Percentiles rank a stretch among this genome's conserved stretches.
These are phyloP conservation scores for Drosophila obscura DNA, from an alignment of 1,140 invertebrate species.

Conservation along the genomic window DNA sequence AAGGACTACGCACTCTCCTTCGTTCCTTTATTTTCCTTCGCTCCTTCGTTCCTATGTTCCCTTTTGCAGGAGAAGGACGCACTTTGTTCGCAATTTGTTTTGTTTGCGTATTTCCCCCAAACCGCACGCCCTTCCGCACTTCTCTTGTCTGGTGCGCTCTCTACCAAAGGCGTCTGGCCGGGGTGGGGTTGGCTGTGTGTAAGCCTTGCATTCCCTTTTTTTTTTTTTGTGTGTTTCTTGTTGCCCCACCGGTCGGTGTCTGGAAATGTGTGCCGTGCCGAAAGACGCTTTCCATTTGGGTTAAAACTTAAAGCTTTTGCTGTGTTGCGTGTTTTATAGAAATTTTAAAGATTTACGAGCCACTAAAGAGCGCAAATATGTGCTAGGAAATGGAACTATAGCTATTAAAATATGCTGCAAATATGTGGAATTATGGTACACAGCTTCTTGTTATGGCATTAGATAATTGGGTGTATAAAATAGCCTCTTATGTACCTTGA, in stretches of 20 bases:
- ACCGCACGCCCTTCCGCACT: conserved; percentile 41
- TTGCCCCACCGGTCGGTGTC: conserved; percentile 3
- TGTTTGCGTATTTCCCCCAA: conserved; percentile 67
- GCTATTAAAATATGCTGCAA: too few species aligned
- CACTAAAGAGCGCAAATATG: not conserved
- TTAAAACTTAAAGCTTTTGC: conserved; percentile 63
- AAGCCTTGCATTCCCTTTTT: conserved; percentile 20
- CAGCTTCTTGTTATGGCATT: too few species aligned
- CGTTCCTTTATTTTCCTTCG: not conserved
- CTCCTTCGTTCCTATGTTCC: conserved; percentile 14
- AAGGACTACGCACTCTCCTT: conserved; percentile 33
- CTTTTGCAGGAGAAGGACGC: conserved; percentile 60
- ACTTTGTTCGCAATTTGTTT: conserved; percentile 82
- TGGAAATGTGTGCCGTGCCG: conserved; percentile 60
- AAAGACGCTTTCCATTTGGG: conserved; percentile 57
- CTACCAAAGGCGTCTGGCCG: conserved; percentile 18
- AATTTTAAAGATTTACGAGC: conserved; percentile 9
- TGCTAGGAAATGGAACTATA: not conserved
- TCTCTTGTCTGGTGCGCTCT: conserved; percentile 30
- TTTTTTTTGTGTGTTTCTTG: not conserved
- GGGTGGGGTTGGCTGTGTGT: conserved; percentile 13
- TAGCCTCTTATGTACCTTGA: too few species aligned
- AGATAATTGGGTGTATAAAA: too few species aligned
- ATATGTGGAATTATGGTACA: too few species aligned
- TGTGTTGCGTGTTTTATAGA: not conserved